Evolutionary conservation across 2,888 invertebrate species (phyloP).

Genomic region (Pollenia labialis): DNA sequence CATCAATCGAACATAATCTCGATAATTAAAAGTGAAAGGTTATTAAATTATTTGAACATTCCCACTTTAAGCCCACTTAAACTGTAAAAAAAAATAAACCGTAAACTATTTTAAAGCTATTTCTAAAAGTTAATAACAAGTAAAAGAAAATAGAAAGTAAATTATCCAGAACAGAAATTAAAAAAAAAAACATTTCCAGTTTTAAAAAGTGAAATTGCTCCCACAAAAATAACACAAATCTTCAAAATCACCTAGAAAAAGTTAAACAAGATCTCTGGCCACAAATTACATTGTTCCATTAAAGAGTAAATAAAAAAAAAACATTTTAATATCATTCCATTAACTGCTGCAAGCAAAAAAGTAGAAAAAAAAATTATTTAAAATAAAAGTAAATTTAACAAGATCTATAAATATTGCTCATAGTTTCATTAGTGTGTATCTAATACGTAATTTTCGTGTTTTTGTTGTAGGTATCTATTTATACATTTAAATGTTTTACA

Average conservation of each 20-base stretch:
- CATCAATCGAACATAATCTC: constrained; percentile 27
- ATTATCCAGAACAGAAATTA: constrained; percentile 37
- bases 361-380: constrained; percentile 3
- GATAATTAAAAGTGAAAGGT: constrained; percentile 46
- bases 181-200: constrained; percentile 1
- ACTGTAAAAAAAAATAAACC: neutral
- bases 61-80: neutral
- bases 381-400: constrained; percentile 32
- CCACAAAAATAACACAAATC: neutral
- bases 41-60: constrained; percentile 21
- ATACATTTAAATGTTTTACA: neutral
- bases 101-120: constrained; percentile 13
- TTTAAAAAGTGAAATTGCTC: constrained; percentile 52
- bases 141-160: constrained; percentile 50
- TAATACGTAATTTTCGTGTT: constrained; percentile 30
- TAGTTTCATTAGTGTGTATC: constrained; percentile 25
- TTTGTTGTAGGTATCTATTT: constrained; percentile 17
- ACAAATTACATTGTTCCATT: constrained; percentile 39
- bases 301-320: neutral
- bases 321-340: constrained; percentile 16
- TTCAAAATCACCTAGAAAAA: constrained; percentile 4
- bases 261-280: neutral
- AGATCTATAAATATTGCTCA: constrained; percentile 44
- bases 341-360: constrained; percentile 34
- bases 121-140: constrained; percentile 3